Evolutionary conservation across 2,888 invertebrate species (phyloP).

Genomic region (Drymonia ruficornis): DNA sequence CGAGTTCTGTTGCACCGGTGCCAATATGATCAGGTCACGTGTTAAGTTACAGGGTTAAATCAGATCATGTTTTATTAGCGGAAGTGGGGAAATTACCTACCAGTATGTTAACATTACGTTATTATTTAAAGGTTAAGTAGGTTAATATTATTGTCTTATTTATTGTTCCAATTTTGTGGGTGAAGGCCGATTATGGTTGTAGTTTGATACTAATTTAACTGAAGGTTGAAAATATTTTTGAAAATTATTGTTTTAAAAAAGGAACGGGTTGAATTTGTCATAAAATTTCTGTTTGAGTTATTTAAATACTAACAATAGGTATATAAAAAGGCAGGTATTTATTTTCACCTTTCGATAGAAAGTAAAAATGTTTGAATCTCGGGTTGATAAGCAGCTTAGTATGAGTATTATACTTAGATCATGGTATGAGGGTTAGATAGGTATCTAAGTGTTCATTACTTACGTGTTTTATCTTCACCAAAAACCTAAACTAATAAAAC

Average conservation of each 20-base stretch:
- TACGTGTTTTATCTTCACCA: constrained; percentile 18
- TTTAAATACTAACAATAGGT: no score
- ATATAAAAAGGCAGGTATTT: no score
- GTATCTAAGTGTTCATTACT: constrained; percentile 6
- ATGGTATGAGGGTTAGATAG: no score
- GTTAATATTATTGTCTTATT: constrained; percentile 11
- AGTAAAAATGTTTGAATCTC: no score
- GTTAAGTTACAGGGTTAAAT: constrained; percentile 63
- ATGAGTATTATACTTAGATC: no score
- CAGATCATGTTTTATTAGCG: constrained; percentile 53
- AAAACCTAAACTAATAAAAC: constrained; percentile 34
- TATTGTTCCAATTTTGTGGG: constrained; percentile 18
- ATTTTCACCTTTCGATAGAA: no score
- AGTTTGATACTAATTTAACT: constrained; percentile 12
- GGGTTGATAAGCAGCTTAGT: no score
- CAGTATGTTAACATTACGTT: constrained; percentile 18
- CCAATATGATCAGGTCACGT: constrained; percentile 59
- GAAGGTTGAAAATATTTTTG: no score
- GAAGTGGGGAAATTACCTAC: constrained; percentile 44
- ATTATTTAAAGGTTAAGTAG: constrained; percentile 28
- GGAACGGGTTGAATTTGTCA: no score
- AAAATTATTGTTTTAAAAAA: no score
- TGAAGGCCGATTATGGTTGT: constrained; percentile 21
- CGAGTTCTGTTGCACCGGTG: constrained; percentile 48
- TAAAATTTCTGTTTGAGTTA: no score